Evolutionary conservation across 64 coral and sea anemone genomes (phyloP), one percentile per base, ranked within the genome.

Genomic region (Exaiptasia diaphana): DNA sequence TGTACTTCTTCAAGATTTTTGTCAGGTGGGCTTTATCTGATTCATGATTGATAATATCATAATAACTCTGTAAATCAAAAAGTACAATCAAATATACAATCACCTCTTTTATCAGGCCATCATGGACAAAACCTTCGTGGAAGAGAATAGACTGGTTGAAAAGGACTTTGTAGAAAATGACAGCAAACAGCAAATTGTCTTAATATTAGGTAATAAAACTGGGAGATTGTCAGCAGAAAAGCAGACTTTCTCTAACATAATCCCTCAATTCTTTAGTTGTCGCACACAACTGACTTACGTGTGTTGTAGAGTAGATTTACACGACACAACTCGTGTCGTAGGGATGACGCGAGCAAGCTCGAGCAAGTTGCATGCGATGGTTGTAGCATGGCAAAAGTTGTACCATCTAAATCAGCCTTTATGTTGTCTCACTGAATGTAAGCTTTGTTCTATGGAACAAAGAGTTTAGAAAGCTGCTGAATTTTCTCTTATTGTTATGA

Each of bases 101-200:
- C 12, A 18, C 0, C 13, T 24, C 21, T 72, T 14, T 43, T 38
- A 25, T 78, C 21, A 78, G 84, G 79, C 79, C 4, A 20, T 87
- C 29, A 74, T 87, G 74, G 84, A 87, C 41, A 36, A 31, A 57
- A 87, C 84, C n/a, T 87, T 55, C 70, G 62, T 87, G 17, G 17
- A 60, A 50, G 84, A 87, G 45, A 77, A 73, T 12, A 61, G 58
- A 53, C 33, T 87, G 38, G 84, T 87, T 17, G 78, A 87, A 54
- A 46, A 77, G 17, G 84, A 87, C 3, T 87, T 87, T 39, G 56
- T 58, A 68, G 41, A 78, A 20, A 75, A 78, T 26, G 71, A 56
- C 4, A 68, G 74, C 42, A 59, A 67, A 39, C 9, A 68, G 20
- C 60, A 78, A 53, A 65, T 78, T 46, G 49, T 34, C 8, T 43